Conservation (phyloP, 2,888 invertebrate genomes). For the Cecidostiba fungosa region DNA sequence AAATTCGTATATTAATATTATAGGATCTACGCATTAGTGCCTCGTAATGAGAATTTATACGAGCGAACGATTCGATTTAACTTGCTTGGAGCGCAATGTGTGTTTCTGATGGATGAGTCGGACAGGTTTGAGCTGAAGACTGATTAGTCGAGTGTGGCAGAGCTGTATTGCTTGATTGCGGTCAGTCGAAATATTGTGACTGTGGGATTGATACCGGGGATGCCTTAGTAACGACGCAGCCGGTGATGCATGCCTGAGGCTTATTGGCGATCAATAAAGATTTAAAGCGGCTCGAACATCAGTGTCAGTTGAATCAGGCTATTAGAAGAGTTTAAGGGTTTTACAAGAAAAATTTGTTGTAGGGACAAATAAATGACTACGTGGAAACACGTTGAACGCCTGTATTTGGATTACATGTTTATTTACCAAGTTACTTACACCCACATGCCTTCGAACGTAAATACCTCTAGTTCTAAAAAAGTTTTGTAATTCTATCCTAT, state of each 20-base stretch:
- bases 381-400: no score
- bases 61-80: neutral
- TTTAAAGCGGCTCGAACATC: neutral
- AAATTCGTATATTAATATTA: neutral
- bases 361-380: no score
- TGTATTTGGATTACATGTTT: neutral
- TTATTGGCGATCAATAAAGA: neutral
- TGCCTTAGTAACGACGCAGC: neutral
- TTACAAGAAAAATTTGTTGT: no score
- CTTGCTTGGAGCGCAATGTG: neutral
- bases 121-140: neutral
- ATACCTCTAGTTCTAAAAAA: neutral
- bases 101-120: neutral
- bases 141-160: neutral
- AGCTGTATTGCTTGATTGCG: slow-evolving; percentile 11
- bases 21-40: neutral
- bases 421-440: neutral
- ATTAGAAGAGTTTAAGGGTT: slow-evolving; percentile 1
- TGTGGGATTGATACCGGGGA: neutral
- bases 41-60: neutral
- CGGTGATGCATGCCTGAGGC: neutral
- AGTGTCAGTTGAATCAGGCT: neutral
- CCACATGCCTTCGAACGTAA: neutral
- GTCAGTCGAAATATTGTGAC: neutral
- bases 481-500: neutral